Evolutionary conservation across 2,113 vertebrate species (phyloP).

Genomic region (Motacilla alba): DNA sequence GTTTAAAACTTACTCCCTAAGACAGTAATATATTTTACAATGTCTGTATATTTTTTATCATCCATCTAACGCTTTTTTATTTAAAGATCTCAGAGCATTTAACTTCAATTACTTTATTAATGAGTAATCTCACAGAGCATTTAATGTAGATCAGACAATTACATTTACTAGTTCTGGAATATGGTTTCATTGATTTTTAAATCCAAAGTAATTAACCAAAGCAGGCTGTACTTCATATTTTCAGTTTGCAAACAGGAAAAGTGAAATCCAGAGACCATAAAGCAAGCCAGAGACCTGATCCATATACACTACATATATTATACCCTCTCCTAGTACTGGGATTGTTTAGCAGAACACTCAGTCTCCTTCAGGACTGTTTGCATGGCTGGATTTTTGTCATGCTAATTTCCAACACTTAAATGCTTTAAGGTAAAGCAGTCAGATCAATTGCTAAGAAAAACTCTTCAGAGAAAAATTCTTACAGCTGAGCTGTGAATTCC

Average conservation of each 20-base stretch:
- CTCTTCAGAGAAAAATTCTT: background rate
- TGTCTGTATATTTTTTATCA: background rate
- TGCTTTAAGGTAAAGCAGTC: background rate
- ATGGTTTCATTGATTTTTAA: background rate
- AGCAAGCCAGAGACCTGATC: background rate
- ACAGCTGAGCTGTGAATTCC: background rate
- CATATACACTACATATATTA: background rate
- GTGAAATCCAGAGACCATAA: background rate
- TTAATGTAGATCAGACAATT: background rate
- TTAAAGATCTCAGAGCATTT: background rate
- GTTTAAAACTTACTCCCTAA: background rate
- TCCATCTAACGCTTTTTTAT: background rate
- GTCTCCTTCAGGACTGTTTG: background rate
- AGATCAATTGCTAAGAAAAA: background rate
- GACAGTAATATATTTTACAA: background rate
- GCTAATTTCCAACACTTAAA: background rate
- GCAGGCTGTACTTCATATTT: background rate
- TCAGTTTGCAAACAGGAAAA: background rate
- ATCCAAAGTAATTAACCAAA: background rate
- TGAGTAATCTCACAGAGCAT: background rate
- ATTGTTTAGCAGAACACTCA: background rate
- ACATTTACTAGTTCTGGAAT: background rate
- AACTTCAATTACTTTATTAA: slow-evolving; percentile 10
- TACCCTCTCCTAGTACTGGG: background rate
- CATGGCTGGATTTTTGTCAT: background rate